These are phyloP conservation scores for Streptopelia turtur DNA, from an alignment of 2,797 vertebrate genomes.

Conservation along the genomic window DNA sequence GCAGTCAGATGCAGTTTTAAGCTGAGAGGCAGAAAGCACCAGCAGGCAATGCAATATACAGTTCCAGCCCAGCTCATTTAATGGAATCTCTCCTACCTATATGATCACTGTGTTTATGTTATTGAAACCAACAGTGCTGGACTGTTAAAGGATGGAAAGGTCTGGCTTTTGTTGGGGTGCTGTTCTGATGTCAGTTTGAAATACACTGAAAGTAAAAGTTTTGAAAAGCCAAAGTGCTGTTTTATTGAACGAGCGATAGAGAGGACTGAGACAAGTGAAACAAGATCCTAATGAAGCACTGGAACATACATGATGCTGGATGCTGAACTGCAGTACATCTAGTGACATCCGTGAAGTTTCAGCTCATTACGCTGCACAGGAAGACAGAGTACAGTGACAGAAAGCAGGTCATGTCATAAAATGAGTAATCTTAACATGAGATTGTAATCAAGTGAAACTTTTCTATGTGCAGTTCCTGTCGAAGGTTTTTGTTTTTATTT, in stretches of 20 bases:
- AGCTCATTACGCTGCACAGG: not conserved
- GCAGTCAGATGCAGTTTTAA: not conserved
- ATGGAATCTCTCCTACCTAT: not conserved
- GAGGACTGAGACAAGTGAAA: conserved; percentile 31
- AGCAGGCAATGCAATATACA: not conserved
- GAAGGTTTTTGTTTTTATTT: conserved; percentile 25
- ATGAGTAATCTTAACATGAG: conserved; percentile 27
- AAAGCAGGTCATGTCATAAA: conserved; percentile 51
- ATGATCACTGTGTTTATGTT: not conserved
- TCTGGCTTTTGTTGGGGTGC: conserved; percentile 42
- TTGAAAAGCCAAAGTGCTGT: not conserved
- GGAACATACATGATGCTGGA: not conserved
- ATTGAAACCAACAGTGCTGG: not conserved
- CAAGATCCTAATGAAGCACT: not conserved
- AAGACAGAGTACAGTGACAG: not conserved
- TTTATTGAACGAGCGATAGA: not conserved
- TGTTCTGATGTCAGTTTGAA: conserved; percentile 41
- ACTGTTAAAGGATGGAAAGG: not conserved
- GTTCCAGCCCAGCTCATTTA: not conserved
- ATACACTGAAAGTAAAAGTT: conserved; percentile 34
- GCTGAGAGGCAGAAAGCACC: not conserved
- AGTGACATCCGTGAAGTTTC: conserved; percentile 1
- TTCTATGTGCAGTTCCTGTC: not conserved
- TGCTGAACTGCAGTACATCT: not conserved
- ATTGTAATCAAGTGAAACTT: conserved; percentile 34